phyloP scores from a whole-genome alignment of 2,113 vertebrate species.

The Ciconia boyciana region DNA sequence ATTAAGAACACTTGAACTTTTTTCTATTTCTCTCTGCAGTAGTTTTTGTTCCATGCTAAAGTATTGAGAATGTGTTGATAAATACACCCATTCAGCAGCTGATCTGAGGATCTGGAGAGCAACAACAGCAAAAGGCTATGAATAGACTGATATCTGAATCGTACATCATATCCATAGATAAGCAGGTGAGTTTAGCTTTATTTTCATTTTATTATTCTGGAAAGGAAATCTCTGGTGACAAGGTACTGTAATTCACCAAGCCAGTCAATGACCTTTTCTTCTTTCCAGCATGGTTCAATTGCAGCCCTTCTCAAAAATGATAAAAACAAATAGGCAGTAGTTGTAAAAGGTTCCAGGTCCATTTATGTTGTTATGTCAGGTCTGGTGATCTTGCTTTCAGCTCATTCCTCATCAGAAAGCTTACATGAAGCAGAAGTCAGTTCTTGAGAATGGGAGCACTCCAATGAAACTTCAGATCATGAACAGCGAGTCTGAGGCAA shows the following conservation, averaged over 20 bases:
- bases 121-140: background rate
- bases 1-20: background rate
- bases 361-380: conserved; percentile 16
- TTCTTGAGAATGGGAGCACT: conserved; percentile 16
- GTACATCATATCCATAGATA: background rate
- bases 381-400: conserved; percentile 40
- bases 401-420: conserved; percentile 43
- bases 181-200: conserved; percentile 1
- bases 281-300: background rate
- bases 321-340: conserved; percentile 34
- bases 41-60: background rate
- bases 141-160: background rate
- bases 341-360: conserved; percentile 36
- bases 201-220: conserved; percentile 30
- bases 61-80: background rate
- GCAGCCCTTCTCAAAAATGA: conserved; percentile 24
- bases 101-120: background rate
- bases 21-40: background rate
- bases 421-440: conserved; percentile 3
- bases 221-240: background rate
- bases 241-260: conserved; percentile 2
- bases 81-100: background rate
- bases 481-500: background rate
- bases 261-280: background rate
- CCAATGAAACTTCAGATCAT: conserved; percentile 16